Conservation (phyloP, 1,140 invertebrate genomes). For the Meloidogyne exigua region DNA sequence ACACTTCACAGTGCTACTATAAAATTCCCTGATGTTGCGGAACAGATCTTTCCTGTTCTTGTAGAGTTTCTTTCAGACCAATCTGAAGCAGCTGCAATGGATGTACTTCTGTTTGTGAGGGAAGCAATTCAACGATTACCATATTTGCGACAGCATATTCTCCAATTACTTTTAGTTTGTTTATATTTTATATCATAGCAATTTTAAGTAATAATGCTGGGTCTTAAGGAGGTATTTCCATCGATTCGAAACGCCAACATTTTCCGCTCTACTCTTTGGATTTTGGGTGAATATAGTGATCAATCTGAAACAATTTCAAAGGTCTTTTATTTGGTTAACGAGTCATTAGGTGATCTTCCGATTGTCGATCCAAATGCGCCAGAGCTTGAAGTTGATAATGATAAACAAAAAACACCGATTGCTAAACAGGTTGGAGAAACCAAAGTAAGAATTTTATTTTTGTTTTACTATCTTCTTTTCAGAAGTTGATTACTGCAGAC, state of each 20-base stretch:
- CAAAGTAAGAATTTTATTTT: conserved; percentile 21
- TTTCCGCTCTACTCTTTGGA: conserved; percentile 93
- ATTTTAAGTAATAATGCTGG: not conserved
- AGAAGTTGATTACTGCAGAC: conserved; percentile 84
- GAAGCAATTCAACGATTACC: conserved; percentile 91
- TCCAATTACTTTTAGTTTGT: conserved; percentile 67
- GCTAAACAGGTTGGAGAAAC: conserved; percentile 26
- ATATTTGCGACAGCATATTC: conserved; percentile 75
- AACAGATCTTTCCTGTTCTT: conserved; percentile 86
- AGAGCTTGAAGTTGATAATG: conserved; percentile 68
- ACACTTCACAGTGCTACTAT: conserved; percentile 91
- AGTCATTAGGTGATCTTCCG: conserved; percentile 71
- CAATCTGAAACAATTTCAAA: conserved; percentile 70
- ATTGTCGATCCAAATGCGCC: conserved; percentile 77
- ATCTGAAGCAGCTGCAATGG: conserved; percentile 85
- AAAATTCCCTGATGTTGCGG: conserved; percentile 95
- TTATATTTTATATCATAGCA: not conserved
- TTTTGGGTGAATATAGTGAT: conserved; percentile 90
- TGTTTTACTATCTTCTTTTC: conserved; percentile 54
- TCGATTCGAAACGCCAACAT: conserved; percentile 74
- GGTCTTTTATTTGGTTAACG: conserved; percentile 53
- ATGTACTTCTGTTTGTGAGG: conserved; percentile 89
- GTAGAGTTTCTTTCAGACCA: conserved; percentile 93
- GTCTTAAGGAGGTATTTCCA: conserved; percentile 75
- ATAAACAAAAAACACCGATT: conserved; percentile 25